Percentiles rank a stretch among this genome's conserved stretches.
Conservation (phyloP, 2,888 invertebrate species). For the Ichneumoninae sp. region DNA sequence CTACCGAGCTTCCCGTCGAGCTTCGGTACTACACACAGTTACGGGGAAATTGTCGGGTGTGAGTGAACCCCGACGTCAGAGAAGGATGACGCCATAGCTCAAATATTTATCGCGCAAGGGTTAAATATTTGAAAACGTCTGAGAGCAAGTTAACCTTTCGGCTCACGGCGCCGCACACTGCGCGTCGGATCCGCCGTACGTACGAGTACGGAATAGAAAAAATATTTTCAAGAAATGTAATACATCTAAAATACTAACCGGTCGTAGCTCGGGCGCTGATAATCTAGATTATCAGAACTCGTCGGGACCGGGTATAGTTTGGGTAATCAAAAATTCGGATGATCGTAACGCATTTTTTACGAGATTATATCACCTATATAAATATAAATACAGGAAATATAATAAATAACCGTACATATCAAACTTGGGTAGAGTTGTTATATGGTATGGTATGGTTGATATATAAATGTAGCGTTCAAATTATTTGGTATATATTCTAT, state of each 20-base stretch:
- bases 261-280: too few species aligned
- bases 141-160: conserved; percentile 71
- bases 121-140: conserved; percentile 77
- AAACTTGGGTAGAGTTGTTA: too few species aligned
- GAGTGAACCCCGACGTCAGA: background rate
- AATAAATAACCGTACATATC: too few species aligned
- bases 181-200: conserved; percentile 1
- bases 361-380: too few species aligned
- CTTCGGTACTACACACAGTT: conserved; percentile 13
- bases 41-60: conserved; percentile 30
- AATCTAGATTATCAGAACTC: too few species aligned
- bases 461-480: too few species aligned
- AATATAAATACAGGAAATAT: too few species aligned
- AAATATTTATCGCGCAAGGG: conserved; percentile 58
- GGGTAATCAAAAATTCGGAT: too few species aligned
- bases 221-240: background rate
- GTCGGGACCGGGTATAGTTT: too few species aligned
- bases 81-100: conserved; percentile 30
- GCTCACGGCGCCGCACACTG: conserved; percentile 1
- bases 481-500: too few species aligned
- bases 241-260: background rate
- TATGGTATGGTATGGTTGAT: too few species aligned
- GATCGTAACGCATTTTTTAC: too few species aligned
- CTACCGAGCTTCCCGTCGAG: conserved; percentile 38
- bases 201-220: background rate